Evolutionary conservation across 2,797 vertebrate species (phyloP).

Genomic region (Naso thynnoides): DNA sequence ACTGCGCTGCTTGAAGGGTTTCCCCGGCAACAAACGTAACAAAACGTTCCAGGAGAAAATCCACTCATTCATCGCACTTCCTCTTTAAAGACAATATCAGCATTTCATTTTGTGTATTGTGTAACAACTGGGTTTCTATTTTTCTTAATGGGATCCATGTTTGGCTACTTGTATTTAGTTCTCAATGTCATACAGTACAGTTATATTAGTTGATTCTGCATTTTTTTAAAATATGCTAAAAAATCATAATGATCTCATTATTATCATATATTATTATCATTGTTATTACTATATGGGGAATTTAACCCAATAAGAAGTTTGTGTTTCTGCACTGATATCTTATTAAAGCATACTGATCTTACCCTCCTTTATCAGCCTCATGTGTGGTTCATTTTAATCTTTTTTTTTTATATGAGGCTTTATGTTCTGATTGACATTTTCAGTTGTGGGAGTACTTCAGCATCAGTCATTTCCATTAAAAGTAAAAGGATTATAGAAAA

Average conservation of each 20-base stretch:
- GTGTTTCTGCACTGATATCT: constrained; percentile 99
- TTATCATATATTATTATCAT: constrained; percentile 76
- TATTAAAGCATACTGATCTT: constrained; percentile 98
- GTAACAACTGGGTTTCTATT: constrained; percentile 59
- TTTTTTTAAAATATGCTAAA: constrained; percentile 88
- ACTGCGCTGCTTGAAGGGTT: constrained; percentile 86
- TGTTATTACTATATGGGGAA: constrained; percentile 91
- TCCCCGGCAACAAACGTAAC: constrained; percentile 57
- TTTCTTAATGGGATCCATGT: constrained; percentile 65
- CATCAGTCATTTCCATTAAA: neutral
- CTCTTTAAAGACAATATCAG: constrained; percentile 86
- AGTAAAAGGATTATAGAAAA: neutral
- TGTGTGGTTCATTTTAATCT: constrained; percentile 32
- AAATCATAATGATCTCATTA: constrained; percentile 89
- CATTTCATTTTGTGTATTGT: constrained; percentile 73
- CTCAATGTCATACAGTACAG: constrained; percentile 83
- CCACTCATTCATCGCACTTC: constrained; percentile 64
- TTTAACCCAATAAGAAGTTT: constrained; percentile 92
- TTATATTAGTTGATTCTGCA: constrained; percentile 87
- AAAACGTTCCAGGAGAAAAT: constrained; percentile 22
- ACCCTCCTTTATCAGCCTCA: constrained; percentile 42
- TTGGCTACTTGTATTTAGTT: constrained; percentile 61
- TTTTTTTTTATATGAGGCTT: constrained; percentile 1
- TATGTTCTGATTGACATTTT: neutral
- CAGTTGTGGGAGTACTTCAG: neutral